Percentiles rank a stretch among this genome's conserved stretches.
Evolutionary conservation across 2,888 invertebrate genomes (phyloP).

Genomic region (Leptopilina drosophilae): DNA sequence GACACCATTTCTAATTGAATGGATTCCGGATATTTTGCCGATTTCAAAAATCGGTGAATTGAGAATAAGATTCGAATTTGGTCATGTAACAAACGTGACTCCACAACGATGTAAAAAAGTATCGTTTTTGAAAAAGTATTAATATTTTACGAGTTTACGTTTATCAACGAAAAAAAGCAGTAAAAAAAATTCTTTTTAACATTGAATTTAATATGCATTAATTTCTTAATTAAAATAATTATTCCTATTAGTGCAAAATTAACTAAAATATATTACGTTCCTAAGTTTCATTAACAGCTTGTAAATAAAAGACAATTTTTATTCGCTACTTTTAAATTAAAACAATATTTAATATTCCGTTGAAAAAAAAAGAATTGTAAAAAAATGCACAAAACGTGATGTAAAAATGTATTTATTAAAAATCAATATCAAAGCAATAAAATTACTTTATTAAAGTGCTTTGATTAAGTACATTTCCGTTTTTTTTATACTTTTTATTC

Average conservation of each 20-base stretch:
- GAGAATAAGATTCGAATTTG: slow-evolving; percentile 84
- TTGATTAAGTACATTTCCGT: slow-evolving; percentile 20
- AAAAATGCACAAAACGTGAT: slow-evolving; percentile 17
- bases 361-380: not conserved
- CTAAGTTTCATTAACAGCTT: not conserved
- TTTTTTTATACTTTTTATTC: not conserved
- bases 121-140: slow-evolving; percentile 66
- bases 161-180: too few relatives aligned
- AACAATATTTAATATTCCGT: not conserved
- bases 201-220: too few relatives aligned
- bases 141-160: not conserved
- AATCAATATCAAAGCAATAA: not conserved
- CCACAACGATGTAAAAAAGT: slow-evolving; percentile 67
- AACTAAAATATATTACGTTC: not conserved
- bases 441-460: slow-evolving; percentile 30
- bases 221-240: too few relatives aligned
- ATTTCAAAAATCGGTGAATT: slow-evolving; percentile 85
- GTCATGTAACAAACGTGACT: slow-evolving; percentile 81
- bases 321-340: not conserved
- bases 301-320: not conserved
- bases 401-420: slow-evolving; percentile 38
- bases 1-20: slow-evolving; percentile 85
- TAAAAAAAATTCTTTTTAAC: too few relatives aligned
- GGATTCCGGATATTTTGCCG: slow-evolving; percentile 86
- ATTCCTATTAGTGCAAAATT: too few relatives aligned